Evolutionary conservation across 2,113 vertebrate species (phyloP).

Genomic region (Macquaria ambigua): DNA sequence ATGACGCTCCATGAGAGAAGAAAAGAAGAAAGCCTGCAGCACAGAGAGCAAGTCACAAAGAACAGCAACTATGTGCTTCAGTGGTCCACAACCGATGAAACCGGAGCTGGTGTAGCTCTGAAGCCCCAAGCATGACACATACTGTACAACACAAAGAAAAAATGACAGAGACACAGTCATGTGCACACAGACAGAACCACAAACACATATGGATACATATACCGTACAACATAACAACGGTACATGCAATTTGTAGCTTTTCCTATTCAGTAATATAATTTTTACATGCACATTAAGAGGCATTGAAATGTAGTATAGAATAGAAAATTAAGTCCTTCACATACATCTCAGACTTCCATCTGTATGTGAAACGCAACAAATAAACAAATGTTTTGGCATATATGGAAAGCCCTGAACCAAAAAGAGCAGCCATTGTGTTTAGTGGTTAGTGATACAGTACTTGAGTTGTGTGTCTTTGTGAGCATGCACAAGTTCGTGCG

Average conservation of each 20-base stretch:
- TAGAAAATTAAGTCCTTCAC: not conserved
- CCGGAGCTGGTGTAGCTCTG: slow-evolving; percentile 64
- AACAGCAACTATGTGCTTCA: slow-evolving; percentile 84
- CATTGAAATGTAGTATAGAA: not conserved
- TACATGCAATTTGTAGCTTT: not conserved
- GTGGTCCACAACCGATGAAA: slow-evolving; percentile 80
- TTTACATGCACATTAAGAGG: not conserved
- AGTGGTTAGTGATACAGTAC: not conserved
- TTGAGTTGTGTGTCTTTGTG: slow-evolving; percentile 11
- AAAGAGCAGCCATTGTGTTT: not conserved
- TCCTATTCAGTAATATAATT: not conserved
- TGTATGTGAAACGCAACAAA: slow-evolving; percentile 5
- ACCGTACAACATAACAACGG: not conserved
- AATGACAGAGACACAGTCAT: slow-evolving; percentile 43
- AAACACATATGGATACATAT: slow-evolving; percentile 4
- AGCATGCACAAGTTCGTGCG: slow-evolving; percentile 19
- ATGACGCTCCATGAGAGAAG: slow-evolving; percentile 35
- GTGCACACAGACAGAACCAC: slow-evolving; percentile 27
- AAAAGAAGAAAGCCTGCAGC: slow-evolving; percentile 54
- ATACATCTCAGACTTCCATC: not conserved
- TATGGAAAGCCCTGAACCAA: not conserved
- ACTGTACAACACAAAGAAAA: slow-evolving; percentile 52
- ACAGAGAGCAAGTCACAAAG: slow-evolving; percentile 71
- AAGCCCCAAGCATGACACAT: slow-evolving; percentile 56
- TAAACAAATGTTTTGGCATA: not conserved